Evolutionary conservation across 2,888 invertebrate genomes (phyloP).

Genomic region (Troides helena): DNA sequence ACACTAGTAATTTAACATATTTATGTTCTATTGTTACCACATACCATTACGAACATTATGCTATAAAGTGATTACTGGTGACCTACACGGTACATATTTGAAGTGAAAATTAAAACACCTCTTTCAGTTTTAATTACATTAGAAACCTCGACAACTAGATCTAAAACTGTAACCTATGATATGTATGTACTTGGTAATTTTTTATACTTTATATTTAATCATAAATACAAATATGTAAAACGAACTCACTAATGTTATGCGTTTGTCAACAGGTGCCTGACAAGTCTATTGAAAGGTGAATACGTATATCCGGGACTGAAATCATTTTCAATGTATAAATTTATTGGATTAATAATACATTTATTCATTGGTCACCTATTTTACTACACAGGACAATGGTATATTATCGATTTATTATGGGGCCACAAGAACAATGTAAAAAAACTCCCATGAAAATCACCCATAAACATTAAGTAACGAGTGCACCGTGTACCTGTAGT

Average conservation of each 20-base stretch:
- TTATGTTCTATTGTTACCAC: too few species aligned
- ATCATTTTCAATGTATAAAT: slow-evolving; percentile 43
- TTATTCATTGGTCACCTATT: slow-evolving; percentile 54
- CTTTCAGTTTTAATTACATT: too few species aligned
- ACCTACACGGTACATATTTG: too few species aligned
- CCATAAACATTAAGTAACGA: not conserved
- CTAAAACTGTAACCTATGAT: too few species aligned
- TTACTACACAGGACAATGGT: slow-evolving; percentile 60
- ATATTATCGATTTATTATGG: slow-evolving; percentile 59
- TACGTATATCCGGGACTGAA: slow-evolving; percentile 59
- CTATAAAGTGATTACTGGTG: too few species aligned
- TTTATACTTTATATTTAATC: too few species aligned
- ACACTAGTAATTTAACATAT: not conserved
- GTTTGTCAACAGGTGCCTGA: slow-evolving; percentile 48
- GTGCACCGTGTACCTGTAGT: not conserved
- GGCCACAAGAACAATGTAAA: slow-evolving; percentile 34
- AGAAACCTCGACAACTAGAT: too few species aligned
- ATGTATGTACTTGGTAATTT: too few species aligned
- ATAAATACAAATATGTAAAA: not conserved
- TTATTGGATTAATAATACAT: slow-evolving; percentile 45
- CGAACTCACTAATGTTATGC: not conserved
- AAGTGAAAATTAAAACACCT: too few species aligned
- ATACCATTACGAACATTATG: too few species aligned
- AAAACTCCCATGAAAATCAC: slow-evolving; percentile 11
- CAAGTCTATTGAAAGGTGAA: slow-evolving; percentile 50